Percentiles rank a stretch among this genome's conserved stretches.
phyloP scores from a whole-genome alignment of 2,113 vertebrate species.

The Equus quagga region DNA sequence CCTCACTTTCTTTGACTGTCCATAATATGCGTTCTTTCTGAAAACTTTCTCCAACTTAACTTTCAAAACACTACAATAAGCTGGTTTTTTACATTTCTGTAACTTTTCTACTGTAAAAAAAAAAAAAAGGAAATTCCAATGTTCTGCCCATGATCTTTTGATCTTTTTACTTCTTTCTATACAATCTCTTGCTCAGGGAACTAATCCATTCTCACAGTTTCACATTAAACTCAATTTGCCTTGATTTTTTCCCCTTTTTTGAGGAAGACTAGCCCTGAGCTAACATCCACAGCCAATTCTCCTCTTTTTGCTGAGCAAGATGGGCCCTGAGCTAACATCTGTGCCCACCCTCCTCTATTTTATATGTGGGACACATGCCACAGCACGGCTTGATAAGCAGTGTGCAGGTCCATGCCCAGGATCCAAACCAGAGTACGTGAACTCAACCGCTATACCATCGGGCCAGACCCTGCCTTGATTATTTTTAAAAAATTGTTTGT shows the following conservation, averaged over 20 bases:
- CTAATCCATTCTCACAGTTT: neutral
- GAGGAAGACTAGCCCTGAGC: no score
- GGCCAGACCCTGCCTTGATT: neutral
- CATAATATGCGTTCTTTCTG: neutral
- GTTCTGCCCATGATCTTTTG: neutral
- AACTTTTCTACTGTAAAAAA: neutral
- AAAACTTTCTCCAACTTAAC: constrained; percentile 15
- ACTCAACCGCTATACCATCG: no score
- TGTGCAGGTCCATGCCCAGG: no score
- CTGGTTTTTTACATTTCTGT: neutral
- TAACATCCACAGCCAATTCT: no score
- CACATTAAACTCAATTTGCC: neutral
- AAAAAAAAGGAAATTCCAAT: neutral
- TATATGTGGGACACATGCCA: no score
- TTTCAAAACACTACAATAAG: constrained; percentile 15
- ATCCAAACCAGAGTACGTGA: no score
- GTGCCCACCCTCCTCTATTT: no score
- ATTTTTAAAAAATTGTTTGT: neutral
- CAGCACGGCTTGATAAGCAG: no score
- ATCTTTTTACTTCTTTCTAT: neutral
- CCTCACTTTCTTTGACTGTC: neutral
- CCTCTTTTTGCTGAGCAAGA: no score
- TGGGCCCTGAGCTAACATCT: no score
- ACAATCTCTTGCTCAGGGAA: neutral
- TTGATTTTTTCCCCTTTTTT: neutral